Evolutionary conservation across 2,888 invertebrate genomes (phyloP), one percentile per base, ranked within the genome.

Genomic region (Eupithecia subfuscata): DNA sequence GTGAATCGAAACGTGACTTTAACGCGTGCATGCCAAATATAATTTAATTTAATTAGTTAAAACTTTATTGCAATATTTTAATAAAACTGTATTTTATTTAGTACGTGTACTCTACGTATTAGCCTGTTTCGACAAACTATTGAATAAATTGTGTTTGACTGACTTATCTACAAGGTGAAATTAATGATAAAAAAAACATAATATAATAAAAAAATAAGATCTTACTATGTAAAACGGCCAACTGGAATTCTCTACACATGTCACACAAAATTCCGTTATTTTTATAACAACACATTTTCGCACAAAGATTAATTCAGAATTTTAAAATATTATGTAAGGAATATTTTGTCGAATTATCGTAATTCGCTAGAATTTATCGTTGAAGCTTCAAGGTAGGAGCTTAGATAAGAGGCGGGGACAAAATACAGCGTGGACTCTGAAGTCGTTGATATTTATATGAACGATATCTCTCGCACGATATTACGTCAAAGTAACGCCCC

Each of bases 401-500:
- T 93, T 91, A 91, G 94, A 93, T 94, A 94, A 92, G 92, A 87
- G 84, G 85, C 89, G 92, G 68, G 68, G 88, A 93, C 91, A 89
- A 91, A 94, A 94, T 94, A 94, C 91, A 87, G 89, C 85, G 88
- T 81, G 87, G 87, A 84, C 85, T 87, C 85, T 84, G 85, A 88
- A 91, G 89, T 88, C 91, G 89, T 91, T 92, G 90, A 88, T 94
- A 93, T 95, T 92, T 94, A 95, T 94, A 91, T 89, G 91, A 85
- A 88, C 90, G 90, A 87, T 94, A 95, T 91, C 94, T 88, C 85
- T 91, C 91, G 85, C 86, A 88, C 90, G 91, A 91, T 90, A 86
- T 92, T 93, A 94, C 95, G 95, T 95, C 95, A 95, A 91, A 93
- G 92, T 86, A 92, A 92, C 93, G 93, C 92, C 93, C 94, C 89